A percentile compares a stretch with the other conserved stretches of the same genome.
These are phyloP conservation scores for Australoheros scitulus DNA, from an alignment of 2,113 vertebrate genomes.

Conservation along the genomic window DNA sequence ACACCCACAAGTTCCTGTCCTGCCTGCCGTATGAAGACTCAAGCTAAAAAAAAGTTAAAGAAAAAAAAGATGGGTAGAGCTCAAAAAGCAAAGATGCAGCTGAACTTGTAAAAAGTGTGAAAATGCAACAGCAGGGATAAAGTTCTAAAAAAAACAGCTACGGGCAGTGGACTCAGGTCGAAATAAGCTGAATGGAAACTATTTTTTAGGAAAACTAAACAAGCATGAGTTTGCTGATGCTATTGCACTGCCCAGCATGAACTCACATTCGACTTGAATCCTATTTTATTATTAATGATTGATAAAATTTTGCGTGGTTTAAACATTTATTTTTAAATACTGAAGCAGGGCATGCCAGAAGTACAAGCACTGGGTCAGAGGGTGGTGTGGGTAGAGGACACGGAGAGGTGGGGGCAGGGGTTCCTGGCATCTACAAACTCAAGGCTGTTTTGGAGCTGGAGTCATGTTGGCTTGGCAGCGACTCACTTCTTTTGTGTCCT, in stretches of 20 bases:
- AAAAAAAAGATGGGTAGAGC: neutral
- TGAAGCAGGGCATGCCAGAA: neutral
- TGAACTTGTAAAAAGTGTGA: neutral
- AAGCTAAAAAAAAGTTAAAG: neutral
- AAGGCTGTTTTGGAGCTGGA: slow-evolving; percentile 63
- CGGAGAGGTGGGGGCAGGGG: slow-evolving; percentile 17
- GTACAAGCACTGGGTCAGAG: neutral
- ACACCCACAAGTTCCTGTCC: neutral
- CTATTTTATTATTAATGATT: neutral
- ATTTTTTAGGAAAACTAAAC: neutral
- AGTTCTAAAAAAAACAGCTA: no score
- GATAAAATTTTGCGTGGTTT: neutral
- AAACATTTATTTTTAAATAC: neutral
- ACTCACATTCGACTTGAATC: neutral
- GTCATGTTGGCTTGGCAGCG: slow-evolving; percentile 69
- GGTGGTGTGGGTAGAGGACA: slow-evolving; percentile 16
- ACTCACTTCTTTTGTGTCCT: slow-evolving; percentile 69
- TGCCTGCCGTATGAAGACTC: neutral
- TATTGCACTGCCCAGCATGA: no score
- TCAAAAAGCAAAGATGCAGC: neutral
- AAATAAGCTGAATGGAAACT: neutral
- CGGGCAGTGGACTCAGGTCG: neutral
- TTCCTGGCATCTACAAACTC: slow-evolving; percentile 56
- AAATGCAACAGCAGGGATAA: neutral
- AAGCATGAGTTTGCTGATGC: neutral